Evolutionary conservation across 2,888 invertebrate genomes (phyloP).

Genomic region (Meliscaeva auricollis): DNA sequence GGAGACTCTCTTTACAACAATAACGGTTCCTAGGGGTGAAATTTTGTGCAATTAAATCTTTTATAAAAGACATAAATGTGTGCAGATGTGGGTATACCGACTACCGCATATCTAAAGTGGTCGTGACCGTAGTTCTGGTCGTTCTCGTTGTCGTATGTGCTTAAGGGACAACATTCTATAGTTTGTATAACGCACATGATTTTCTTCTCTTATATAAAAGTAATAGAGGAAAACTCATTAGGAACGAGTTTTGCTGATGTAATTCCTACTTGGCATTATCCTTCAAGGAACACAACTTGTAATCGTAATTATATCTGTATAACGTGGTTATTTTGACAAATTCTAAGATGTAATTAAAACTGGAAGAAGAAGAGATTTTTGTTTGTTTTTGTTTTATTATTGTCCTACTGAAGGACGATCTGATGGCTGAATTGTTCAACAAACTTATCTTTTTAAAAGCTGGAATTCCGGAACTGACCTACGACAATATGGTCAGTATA

Average conservation of each 20-base stretch:
- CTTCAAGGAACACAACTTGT: neutral
- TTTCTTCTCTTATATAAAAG: neutral
- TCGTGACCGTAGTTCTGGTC: neutral
- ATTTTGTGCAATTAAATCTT: conserved; percentile 49
- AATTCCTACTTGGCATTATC: conserved; percentile 18
- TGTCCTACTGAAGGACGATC: neutral
- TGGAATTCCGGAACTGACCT: no score
- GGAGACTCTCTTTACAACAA: neutral
- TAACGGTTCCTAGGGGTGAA: conserved; percentile 29
- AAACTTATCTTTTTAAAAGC: no score
- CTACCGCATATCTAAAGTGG: neutral
- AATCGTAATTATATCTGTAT: conserved; percentile 13
- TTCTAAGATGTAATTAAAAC: conserved; percentile 1
- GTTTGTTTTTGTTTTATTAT: neutral
- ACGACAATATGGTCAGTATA: no score
- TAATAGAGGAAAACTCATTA: conserved; percentile 22
- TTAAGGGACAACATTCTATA: conserved; percentile 2
- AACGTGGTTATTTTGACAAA: conserved; percentile 15
- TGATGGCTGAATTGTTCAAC: neutral
- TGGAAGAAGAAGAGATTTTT: neutral
- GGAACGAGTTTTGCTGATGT: conserved; percentile 3
- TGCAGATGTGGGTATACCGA: conserved; percentile 10
- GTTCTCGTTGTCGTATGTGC: conserved; percentile 11
- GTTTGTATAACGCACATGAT: neutral
- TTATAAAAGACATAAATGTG: conserved; percentile 34